Evolutionary conservation across 2,888 invertebrate genomes (phyloP), one percentile per base, ranked within the genome.

Genomic region (Coleophora flavipennella): DNA sequence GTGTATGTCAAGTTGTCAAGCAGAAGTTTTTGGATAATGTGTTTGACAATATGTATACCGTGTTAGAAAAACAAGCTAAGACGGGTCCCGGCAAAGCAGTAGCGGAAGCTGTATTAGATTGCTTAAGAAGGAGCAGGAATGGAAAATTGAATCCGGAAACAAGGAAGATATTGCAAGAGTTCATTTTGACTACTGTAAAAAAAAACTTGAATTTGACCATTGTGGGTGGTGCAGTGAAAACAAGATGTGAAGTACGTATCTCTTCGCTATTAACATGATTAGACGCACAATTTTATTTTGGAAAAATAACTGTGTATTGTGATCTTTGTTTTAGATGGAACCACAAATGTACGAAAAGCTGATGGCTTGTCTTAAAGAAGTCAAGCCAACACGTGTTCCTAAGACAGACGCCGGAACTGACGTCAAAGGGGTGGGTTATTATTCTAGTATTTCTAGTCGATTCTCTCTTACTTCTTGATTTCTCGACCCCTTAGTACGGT

Each of bases 181-280:
- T 80, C 42, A 61, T 84, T 37, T 48, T 83, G 42, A 59, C 51
- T 9, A 64, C 64, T 0, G 63, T 81, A 0, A 80, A 69, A 46
- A 73, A 70, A 48, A 74, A 83, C 58, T 67, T 83, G 47, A 75
- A 76, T 52, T 57, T 77, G 43, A 79, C 80, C 0, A 75, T 84
- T 13, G 59, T 83, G 31, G 83, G 81, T 33, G 84, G 83, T 27
- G 83, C 84, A 37, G 72, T 79, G 1, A 84, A 83, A 47, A 84
- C 84, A 1, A 66, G 83, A 44, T 84, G 84, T 48, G 83, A 84
- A 67, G 83, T 79, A 50, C 45, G 46, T 39, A 2, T 20, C 13
- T 13, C 1, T 33, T 11, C 11, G 4, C n/a, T 37, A 26, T 10
- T 9, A 12, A 36, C 12, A 13, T n/a, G 6, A 10, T 3, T 3